Base-by-base conservation (phyloP, 2,797 vertebrate genomes). In the Eidolon dupreanum region DNA sequence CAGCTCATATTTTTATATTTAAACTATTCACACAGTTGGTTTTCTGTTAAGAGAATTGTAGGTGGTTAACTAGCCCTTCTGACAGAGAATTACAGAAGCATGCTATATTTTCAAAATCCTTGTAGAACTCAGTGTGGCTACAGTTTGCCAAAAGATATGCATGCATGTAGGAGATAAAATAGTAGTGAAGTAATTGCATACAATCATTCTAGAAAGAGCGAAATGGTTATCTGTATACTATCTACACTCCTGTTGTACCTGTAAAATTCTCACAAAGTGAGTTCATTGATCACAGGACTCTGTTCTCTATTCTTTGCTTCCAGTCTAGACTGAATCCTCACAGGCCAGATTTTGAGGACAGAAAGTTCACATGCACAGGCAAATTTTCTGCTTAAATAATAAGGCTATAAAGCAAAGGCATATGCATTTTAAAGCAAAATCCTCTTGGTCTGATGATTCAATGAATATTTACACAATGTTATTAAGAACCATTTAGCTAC, bases 341-440 rank as follows among this genome's bases (percentile, higher is more conserved):
- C 28, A 43, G 41, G 3, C 11, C 49, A 78, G 36, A 63, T 51
- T 61, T 92, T 81, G 31, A 88, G 49, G 82, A 84, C 6, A 90
- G 16, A 59, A 92, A 85, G 33, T 46, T 57, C 41, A 84, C 10
- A 43, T 51, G 28, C 17, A 75, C 70, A 91, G 91, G 79, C 11
- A 90, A 74, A 83, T 51, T 88, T 93, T 86, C 53, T 95, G 46
- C 78, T 88, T 83, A 90, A 85, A 36, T 73, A 77, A 81, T 73
- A 88, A 85, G 22, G n/a, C 16, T 85, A 93, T 86, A 95, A 93
- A 59, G 17, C 55, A 74, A 86, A 74, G 22, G 10, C 46, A 77
- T 68, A 84, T 38, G 11, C 33, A 94, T 43, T 61, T 63, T 82
- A 96, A 88, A 96, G 57, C 31, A 95, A 94, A 82, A 43, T 79